phyloP scores from a whole-genome alignment of 2,797 vertebrate species.

The Malacoraja senta region DNA sequence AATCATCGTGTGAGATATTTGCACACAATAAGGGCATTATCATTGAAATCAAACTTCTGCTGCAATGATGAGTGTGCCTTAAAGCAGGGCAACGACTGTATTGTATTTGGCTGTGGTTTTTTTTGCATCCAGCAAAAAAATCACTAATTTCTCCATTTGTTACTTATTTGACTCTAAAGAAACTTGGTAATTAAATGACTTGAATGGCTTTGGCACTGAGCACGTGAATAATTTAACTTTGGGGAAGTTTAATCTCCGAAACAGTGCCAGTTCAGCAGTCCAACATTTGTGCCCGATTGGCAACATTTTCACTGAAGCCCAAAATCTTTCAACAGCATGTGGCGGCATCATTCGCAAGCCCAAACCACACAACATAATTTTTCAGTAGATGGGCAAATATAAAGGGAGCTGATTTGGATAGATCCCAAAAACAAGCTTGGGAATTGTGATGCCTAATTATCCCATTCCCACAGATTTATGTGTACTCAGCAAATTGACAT shows the following conservation, averaged over 20 bases:
- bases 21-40: too few species aligned
- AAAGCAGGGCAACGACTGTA: too few species aligned
- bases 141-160: not conserved
- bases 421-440: too few species aligned
- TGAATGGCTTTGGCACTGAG: not conserved
- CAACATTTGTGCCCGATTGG: constrained; percentile 4
- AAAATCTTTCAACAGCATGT: constrained; percentile 13
- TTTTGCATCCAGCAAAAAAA: too few species aligned
- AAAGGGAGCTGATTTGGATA: not conserved
- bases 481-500: too few species aligned
- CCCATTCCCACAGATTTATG: too few species aligned
- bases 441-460: too few species aligned
- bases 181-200: not conserved
- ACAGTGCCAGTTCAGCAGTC: constrained; percentile 9
- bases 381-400: not conserved
- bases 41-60: too few species aligned
- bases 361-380: not conserved
- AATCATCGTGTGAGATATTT: too few species aligned
- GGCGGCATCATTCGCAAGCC: not conserved
- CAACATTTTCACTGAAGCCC: not conserved
- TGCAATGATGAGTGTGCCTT: too few species aligned
- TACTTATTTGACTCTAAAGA: not conserved
- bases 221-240: not conserved
- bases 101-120: too few species aligned
- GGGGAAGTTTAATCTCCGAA: not conserved